Conservation (phyloP, 2,113 vertebrate genomes). For the Cavia aperea region DNA sequence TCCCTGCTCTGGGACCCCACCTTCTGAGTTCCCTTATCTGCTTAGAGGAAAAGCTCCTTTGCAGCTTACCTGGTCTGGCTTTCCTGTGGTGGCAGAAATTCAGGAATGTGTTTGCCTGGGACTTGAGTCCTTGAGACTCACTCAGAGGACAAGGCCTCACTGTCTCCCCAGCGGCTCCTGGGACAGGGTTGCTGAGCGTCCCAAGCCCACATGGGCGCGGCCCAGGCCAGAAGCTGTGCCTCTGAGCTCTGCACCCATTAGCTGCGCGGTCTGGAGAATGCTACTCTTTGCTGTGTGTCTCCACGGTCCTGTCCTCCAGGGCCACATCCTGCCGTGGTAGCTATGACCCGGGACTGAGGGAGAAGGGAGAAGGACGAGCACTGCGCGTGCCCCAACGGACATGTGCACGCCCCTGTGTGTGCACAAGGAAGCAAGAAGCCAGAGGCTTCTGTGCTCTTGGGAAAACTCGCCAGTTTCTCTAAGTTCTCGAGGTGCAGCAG, state of each 20-base stretch:
- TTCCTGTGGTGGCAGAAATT: slow-evolving; percentile 41
- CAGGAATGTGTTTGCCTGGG: slow-evolving; percentile 59
- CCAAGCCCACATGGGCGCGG: neutral
- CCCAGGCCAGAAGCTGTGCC: neutral
- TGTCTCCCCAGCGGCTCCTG: slow-evolving; percentile 40
- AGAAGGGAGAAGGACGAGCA: neutral
- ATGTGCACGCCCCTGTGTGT: neutral
- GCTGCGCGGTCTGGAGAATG: neutral
- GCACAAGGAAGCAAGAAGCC: neutral
- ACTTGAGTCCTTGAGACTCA: slow-evolving; percentile 8
- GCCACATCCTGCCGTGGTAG: neutral
- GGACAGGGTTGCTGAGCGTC: neutral
- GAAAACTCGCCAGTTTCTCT: neutral
- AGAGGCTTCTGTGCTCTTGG: neutral
- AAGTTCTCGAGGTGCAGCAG: neutral
- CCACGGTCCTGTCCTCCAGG: neutral
- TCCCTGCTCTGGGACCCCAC: neutral
- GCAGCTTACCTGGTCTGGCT: slow-evolving; percentile 7
- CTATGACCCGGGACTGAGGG: neutral
- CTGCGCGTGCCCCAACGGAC: fast-evolving
- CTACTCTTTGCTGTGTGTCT: neutral
- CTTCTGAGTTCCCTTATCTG: slow-evolving; percentile 36
- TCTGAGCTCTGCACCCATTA: neutral
- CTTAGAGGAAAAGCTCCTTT: slow-evolving; percentile 38
- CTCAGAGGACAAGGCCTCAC: slow-evolving; percentile 48